Evolutionary conservation across 2,113 vertebrate species (phyloP), one percentile per base, ranked within the genome.

Genomic region (Gymnogyps californianus): DNA sequence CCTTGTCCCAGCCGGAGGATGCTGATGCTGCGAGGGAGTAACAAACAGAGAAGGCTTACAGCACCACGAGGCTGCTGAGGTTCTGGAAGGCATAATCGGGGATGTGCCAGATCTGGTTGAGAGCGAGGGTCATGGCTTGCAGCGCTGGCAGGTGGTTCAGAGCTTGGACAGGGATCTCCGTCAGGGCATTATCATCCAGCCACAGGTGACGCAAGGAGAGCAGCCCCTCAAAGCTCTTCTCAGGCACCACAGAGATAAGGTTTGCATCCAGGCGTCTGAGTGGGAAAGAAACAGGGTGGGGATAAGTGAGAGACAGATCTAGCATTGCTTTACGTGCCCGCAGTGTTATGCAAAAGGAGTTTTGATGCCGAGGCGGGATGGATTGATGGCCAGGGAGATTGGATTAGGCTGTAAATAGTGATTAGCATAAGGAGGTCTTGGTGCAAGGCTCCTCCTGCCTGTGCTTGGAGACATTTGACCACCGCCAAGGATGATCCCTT

Each of bases 51-150:
- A 34, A 83, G 71, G 98, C 99, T 98, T 98, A 99, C 99, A 99
- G 98, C 88, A 99, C 99, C 57, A 99, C 99, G 29, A 99, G 99
- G 97, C 99, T 99, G 91, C 98, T 98, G 96, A 99, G 99, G 97
- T 99, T 99, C 97, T 98, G 98, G 98, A 99, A 99, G 85, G 99
- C 99, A 5, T 97, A 98, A 89, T 99, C 99, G 0, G 99, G 99
- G 95, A 99, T 99, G 96, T 98, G 98, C 93, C 97, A 97, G 98
- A 99, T 99, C 87, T 97, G 98, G 98, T 99, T 99, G 96, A 99
- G 99, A 21, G 99, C 99, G 98, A 99, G 96, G 28, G 99, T 99
- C 99, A 99, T 99, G 97, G 99, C 99, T 93, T 99, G 99, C 44
- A 99, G 98, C 13, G 99, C 98, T 2, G 98, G 99, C 77, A 99